phyloP scores from a whole-genome alignment of 2,113 vertebrate species.

The Pomatorhinus ruficollis region DNA sequence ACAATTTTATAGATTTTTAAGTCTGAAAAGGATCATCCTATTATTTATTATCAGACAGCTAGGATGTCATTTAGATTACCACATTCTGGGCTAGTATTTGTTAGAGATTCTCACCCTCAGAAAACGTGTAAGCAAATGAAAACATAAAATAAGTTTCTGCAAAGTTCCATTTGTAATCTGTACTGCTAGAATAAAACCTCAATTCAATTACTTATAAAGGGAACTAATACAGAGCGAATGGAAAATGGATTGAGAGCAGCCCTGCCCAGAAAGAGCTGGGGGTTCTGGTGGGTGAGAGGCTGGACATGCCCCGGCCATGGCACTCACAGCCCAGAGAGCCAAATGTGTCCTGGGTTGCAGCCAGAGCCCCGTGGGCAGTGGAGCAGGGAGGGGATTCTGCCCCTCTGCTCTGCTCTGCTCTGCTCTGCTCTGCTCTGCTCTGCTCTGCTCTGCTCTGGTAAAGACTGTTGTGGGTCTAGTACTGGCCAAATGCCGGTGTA shows the following conservation, averaged over 20 bases:
- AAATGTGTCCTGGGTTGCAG: background rate
- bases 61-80: background rate
- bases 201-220: background rate
- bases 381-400: background rate
- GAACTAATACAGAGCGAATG: background rate
- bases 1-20: background rate
- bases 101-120: background rate
- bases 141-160: background rate
- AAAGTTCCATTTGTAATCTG: background rate
- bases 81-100: background rate
- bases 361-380: background rate
- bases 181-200: background rate
- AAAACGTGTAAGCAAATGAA: background rate
- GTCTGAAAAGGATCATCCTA: background rate
- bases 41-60: background rate
- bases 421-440: background rate
- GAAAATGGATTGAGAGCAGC: background rate
- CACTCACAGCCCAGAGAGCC: background rate
- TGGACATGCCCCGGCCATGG: fast-evolving
- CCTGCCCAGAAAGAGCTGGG: fast-evolving
- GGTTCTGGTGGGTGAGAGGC: background rate
- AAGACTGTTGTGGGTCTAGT: background rate
- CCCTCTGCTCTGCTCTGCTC: background rate
- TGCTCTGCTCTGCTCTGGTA: too few species aligned
- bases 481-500: background rate